These are phyloP conservation scores for Parus major DNA, from an alignment of 2,113 vertebrate species.

Conservation along the genomic window DNA sequence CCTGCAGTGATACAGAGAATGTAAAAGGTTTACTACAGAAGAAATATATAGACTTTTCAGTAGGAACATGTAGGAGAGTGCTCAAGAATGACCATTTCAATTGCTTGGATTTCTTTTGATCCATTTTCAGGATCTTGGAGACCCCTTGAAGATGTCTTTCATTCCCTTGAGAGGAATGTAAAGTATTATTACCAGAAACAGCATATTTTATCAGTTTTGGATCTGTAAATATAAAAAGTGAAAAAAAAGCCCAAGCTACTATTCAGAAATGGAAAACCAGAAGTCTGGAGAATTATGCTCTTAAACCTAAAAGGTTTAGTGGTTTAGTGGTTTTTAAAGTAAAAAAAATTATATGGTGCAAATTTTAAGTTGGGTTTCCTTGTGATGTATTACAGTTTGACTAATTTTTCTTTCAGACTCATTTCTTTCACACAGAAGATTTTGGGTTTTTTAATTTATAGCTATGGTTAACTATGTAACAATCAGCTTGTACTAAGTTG, in stretches of 20 bases:
- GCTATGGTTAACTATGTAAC: background rate
- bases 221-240: background rate
- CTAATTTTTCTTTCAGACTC: background rate
- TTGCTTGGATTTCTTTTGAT: background rate
- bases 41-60: background rate
- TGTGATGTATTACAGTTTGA: background rate
- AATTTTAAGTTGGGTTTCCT: background rate
- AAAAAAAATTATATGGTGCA: background rate
- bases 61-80: background rate
- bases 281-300: background rate
- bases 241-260: background rate
- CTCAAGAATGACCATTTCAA: background rate
- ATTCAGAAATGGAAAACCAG: background rate
- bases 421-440: background rate
- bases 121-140: background rate
- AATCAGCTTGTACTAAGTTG: background rate
- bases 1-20: background rate
- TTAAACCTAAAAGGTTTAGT: background rate
- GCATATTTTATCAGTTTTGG: background rate
- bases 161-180: background rate
- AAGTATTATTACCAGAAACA: background rate
- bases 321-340: background rate
- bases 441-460: background rate
- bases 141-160: background rate
- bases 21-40: background rate